A percentile compares a stretch with the other conserved stretches of the same genome.
phyloP scores from a whole-genome alignment of 1,140 invertebrate genomes.

The Galendromus occidentalis region DNA sequence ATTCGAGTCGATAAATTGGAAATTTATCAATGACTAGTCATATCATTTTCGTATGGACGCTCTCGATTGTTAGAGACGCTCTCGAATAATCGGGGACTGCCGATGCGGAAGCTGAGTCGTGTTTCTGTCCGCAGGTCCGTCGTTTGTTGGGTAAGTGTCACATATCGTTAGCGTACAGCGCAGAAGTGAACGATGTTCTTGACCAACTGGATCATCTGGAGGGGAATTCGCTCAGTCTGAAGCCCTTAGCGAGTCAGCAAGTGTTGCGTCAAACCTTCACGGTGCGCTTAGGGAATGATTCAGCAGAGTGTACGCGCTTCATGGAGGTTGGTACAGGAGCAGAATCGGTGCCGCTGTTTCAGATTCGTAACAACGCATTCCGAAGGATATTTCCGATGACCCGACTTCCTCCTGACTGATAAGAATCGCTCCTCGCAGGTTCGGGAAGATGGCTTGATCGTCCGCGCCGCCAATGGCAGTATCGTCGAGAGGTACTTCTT shows the following conservation, averaged over 20 bases:
- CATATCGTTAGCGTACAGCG: conserved; percentile 87
- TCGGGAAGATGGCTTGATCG: conserved; percentile 84
- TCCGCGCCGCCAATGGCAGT: conserved; percentile 73
- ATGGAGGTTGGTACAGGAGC: conserved; percentile 47
- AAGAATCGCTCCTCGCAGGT: conserved; percentile 34
- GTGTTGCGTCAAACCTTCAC: conserved; percentile 93
- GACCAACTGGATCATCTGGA: conserved; percentile 78
- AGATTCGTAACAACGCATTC: no score
- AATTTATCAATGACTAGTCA: no score
- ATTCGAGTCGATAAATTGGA: no score
- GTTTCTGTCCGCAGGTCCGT: conserved; percentile 41
- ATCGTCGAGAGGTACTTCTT: conserved; percentile 98
- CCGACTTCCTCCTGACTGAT: no score
- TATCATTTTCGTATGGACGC: no score
- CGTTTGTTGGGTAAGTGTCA: conserved; percentile 89
- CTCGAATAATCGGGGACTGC: no score
- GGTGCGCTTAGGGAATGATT: conserved; percentile 78
- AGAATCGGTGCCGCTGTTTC: no score
- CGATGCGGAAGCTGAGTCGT: no score
- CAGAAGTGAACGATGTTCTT: conserved; percentile 86
- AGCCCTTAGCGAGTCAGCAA: conserved; percentile 58
- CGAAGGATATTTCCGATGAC: neutral
- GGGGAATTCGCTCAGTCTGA: conserved; percentile 90
- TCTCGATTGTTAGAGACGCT: no score
- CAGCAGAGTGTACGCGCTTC: conserved; percentile 72